Conservation (phyloP, 2,888 invertebrate genomes). For the Pristionchus exspectatus region DNA sequence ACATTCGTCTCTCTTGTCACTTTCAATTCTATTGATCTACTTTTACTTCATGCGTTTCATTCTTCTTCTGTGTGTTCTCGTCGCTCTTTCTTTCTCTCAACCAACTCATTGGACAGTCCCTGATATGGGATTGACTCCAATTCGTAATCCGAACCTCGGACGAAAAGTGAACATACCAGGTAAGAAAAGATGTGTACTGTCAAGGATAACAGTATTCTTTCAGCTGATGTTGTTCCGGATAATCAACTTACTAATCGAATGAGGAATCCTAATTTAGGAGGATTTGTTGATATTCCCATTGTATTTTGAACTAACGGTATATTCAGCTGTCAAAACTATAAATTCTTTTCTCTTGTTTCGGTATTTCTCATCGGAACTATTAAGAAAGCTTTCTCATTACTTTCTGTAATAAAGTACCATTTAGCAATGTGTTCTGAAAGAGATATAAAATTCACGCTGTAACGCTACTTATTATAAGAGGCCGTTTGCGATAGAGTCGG, state of each 20-base stretch:
- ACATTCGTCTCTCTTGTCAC: constrained; percentile 16
- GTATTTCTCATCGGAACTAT: no score
- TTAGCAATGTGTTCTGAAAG: no score
- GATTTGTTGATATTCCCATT: constrained; percentile 40
- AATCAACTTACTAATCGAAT: neutral
- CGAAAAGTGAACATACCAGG: constrained; percentile 7
- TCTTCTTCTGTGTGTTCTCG: neutral
- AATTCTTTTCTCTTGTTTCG: no score
- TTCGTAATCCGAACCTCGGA: constrained; percentile 42
- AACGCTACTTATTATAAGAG: no score
- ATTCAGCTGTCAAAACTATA: no score
- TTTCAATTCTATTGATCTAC: neutral
- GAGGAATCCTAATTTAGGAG: constrained; percentile 35
- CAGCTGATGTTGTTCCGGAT: neutral
- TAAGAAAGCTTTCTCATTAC: no score
- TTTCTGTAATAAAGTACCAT: no score
- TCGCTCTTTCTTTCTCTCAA: constrained; percentile 12
- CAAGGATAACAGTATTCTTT: neutral
- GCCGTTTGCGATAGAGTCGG: no score
- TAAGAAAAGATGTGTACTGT: neutral
- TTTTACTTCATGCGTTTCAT: neutral
- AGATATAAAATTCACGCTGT: no score
- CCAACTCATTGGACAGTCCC: constrained; percentile 18
- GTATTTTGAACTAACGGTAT: neutral
- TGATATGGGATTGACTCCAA: constrained; percentile 15